phyloP scores from a whole-genome alignment of 2,888 invertebrate genomes.

The Cybosia mesomella region DNA sequence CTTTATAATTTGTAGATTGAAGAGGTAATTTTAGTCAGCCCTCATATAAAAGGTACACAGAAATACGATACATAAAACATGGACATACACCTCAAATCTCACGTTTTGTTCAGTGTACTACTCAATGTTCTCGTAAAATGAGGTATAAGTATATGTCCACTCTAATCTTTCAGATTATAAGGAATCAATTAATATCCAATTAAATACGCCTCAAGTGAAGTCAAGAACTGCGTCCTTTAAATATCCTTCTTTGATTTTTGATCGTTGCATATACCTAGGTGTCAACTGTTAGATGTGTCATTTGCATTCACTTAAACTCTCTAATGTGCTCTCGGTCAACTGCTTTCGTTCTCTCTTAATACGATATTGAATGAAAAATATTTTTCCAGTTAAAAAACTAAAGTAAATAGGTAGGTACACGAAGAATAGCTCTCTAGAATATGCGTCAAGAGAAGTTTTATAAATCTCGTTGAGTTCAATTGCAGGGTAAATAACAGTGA shows the following conservation, averaged over 20 bases:
- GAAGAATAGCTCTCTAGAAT: constrained; percentile 48
- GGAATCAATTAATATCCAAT: background rate
- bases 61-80: too few relatives aligned
- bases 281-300: background rate
- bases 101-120: too few relatives aligned
- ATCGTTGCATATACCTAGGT: background rate
- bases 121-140: too few relatives aligned
- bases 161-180: background rate
- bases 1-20: too few relatives aligned
- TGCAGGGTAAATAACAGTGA: constrained; percentile 71
- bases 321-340: background rate
- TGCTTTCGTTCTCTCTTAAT: constrained; percentile 13
- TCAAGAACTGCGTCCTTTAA: background rate
- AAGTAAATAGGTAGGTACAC: constrained; percentile 45
- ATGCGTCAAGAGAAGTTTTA: constrained; percentile 62
- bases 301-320: constrained; percentile 4
- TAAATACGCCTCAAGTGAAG: background rate
- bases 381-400: constrained; percentile 36
- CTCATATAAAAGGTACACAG: too few relatives aligned
- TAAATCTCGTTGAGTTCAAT: constrained; percentile 71
- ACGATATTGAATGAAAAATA: constrained; percentile 14
- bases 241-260: background rate
- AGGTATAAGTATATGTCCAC: background rate
- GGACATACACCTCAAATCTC: too few relatives aligned
- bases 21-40: too few relatives aligned